Conservation (phyloP, 2,113 vertebrate genomes). For the Elgaria multicarinata region DNA sequence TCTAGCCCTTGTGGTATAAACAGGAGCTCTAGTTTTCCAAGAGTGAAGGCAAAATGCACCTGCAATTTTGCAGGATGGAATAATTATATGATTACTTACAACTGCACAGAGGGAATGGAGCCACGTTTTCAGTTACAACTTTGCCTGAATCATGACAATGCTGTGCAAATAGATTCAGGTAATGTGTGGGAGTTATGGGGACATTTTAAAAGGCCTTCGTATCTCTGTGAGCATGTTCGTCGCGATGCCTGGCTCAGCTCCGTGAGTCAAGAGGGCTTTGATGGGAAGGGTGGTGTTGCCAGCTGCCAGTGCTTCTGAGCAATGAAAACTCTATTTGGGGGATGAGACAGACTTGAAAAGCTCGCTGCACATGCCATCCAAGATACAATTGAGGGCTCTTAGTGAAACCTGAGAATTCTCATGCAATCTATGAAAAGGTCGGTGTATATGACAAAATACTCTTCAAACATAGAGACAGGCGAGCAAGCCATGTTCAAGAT, state of each 20-base stretch:
- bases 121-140: background rate
- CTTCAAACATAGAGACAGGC: too few relatives aligned
- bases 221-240: background rate
- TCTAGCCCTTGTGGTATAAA: background rate
- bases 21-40: conserved; percentile 6
- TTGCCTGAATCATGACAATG: background rate
- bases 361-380: background rate
- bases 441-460: too few relatives aligned
- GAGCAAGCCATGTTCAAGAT: too few relatives aligned
- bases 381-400: background rate
- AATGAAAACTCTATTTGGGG: background rate
- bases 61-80: background rate
- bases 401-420: background rate
- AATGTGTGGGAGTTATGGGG: background rate
- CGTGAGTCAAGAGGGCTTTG: background rate
- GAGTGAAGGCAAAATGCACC: background rate
- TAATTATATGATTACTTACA: background rate
- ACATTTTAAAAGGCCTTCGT: background rate
- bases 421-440: background rate
- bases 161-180: background rate
- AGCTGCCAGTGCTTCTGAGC: background rate
- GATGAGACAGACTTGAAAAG: background rate
- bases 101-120: background rate
- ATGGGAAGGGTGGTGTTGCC: background rate
- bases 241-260: background rate